A percentile compares a stretch with the other conserved stretches of the same genome.
Conservation (phyloP, 2,797 vertebrate genomes). For the Apogon talboti region DNA sequence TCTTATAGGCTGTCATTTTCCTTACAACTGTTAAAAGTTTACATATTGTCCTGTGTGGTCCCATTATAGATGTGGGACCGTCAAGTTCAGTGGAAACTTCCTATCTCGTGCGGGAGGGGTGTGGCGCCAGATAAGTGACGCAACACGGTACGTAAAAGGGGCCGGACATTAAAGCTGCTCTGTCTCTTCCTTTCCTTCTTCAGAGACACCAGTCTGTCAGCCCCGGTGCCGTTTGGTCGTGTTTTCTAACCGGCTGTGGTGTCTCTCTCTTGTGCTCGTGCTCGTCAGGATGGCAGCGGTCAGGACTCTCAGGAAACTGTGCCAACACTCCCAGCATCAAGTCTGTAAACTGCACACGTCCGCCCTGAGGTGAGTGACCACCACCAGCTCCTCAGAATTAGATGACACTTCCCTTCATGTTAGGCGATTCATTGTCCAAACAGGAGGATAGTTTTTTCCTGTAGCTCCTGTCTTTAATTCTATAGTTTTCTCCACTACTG, state of each 20-base stretch:
- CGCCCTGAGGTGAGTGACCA: constrained; percentile 80
- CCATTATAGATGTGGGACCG: too few species aligned
- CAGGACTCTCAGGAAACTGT: constrained; percentile 81
- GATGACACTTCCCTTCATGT: constrained; percentile 5
- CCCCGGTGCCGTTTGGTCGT: not conserved
- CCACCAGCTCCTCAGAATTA: not conserved
- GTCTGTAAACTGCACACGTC: constrained; percentile 84
- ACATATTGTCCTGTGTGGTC: too few species aligned
- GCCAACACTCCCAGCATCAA: constrained; percentile 74
- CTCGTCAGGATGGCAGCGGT: constrained; percentile 80
- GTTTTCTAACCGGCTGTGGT: constrained; percentile 31
- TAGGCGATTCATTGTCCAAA: not conserved
- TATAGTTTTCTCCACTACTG: rapidly evolving
- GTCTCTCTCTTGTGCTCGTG: constrained; percentile 17
- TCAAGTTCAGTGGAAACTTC: not conserved
- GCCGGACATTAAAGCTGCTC: constrained; percentile 24
- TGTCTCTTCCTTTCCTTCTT: not conserved
- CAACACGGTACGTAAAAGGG: not conserved
- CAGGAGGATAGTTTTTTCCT: rapidly evolving
- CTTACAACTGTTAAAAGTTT: too few species aligned
- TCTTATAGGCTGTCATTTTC: too few species aligned
- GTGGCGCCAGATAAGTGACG: constrained; percentile 48
- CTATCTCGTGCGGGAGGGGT: not conserved
- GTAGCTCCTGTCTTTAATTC: rapidly evolving
- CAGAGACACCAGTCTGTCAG: constrained; percentile 35